Conservation (phyloP, 2,113 vertebrate genomes). For the Sylvilagus bachmani region DNA sequence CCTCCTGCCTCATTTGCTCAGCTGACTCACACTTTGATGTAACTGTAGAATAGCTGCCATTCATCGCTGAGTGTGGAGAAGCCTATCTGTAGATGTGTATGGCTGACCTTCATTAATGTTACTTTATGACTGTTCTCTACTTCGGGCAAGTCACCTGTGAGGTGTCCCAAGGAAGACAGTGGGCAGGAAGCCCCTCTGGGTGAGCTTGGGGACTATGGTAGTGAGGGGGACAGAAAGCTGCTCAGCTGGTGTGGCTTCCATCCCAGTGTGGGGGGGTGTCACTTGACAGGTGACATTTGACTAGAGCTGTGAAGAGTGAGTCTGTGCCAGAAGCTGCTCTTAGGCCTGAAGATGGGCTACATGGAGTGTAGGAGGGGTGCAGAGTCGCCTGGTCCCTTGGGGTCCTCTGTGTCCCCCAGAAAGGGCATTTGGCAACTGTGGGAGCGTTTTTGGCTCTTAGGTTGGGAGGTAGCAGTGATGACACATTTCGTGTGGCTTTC, state of each 20-base stretch:
- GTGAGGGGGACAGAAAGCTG: not conserved
- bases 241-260: not conserved
- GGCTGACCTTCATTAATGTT: not conserved
- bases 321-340: not conserved
- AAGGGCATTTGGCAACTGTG: not conserved
- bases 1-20: too few relatives aligned
- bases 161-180: not conserved
- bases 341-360: not conserved
- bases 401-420: not conserved
- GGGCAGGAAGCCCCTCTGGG: not conserved
- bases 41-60: not conserved
- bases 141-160: not conserved
- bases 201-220: not conserved
- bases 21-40: too few relatives aligned
- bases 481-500: not conserved
- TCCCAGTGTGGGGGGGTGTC: not conserved
- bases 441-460: not conserved
- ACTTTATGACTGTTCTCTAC: not conserved
- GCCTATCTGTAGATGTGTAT: not conserved
- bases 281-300: not conserved
- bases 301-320: not conserved
- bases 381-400: not conserved
- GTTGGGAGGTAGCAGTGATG: not conserved
- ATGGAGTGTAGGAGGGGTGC: not conserved
- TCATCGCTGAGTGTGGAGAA: conserved; percentile 19